phyloP scores from a whole-genome alignment of 2,888 invertebrate species.

The Noctua comes region DNA sequence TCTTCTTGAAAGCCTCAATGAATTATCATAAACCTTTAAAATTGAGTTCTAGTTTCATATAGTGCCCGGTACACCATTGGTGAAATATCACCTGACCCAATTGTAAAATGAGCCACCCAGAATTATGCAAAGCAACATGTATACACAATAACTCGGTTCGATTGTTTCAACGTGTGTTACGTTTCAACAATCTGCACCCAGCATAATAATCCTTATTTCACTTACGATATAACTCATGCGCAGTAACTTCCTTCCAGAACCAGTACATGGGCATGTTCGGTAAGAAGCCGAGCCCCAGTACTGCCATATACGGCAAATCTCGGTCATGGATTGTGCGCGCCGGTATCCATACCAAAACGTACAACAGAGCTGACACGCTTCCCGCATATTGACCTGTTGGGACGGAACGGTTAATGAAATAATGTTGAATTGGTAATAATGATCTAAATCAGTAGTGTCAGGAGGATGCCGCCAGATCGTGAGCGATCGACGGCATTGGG shows the following conservation, averaged over 20 bases:
- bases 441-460: no score
- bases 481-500: neutral
- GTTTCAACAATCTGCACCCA: neutral
- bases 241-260: neutral
- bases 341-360: neutral
- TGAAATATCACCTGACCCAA: neutral
- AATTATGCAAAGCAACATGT: neutral
- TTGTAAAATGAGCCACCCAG: neutral
- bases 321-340: no score
- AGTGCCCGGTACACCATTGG: neutral
- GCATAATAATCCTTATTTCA: neutral
- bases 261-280: conserved; percentile 5
- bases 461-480: no score
- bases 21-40: no score
- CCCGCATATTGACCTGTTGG: neutral
- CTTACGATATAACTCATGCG: neutral
- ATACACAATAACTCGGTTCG: neutral
- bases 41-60: no score
- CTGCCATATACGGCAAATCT: neutral
- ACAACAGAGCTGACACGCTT: neutral
- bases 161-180: neutral
- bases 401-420: neutral
- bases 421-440: neutral
- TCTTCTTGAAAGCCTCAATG: no score
- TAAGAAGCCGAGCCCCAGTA: neutral